Evolutionary conservation across 2,888 invertebrate species (phyloP), one percentile per base, ranked within the genome.

Genomic region (Synanthedon tipuliformis): DNA sequence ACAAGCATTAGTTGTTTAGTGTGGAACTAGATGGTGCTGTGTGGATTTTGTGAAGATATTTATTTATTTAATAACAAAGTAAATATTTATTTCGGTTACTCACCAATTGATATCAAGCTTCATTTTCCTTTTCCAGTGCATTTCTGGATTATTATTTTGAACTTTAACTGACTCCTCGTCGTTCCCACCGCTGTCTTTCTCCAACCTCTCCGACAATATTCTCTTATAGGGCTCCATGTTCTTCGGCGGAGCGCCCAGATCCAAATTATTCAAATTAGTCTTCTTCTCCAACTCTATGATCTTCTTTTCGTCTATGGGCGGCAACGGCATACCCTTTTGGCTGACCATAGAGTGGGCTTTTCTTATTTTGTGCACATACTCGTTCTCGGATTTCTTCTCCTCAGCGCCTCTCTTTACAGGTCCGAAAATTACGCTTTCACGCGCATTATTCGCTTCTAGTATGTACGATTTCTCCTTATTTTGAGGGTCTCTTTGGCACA

Each of bases 391-490:
- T 48, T 75, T 75, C 23, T 66, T 61, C 1, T 67, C 71, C 11
- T 61, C 49, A 10, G 0, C 64, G 61, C 54, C 66, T 45, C 48
- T 18, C 50, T 34, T 15, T 1, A 68, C 48, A 75, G 81, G 50
- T 8, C 75, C 83, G 5, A 86, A 85, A 18, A 88, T 88, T 4
- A 88, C 88, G 57, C 88, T 88, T 54, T 85, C 76, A 1, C 88
- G 67, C 1, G 83, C 81, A 55, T 78, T 79, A 57, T 88, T 88
- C 1, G 87, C 88, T 51, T 83, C 82, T 16, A 88, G 60, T 40
- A 88, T 88, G 45, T 79, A 80, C 5, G 83, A 78, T 54, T 78
- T 81, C 57, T 84, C 79, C 11, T 77, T 59, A 41, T 52, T 56
- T 34, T 51, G 54, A 18, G 51, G 53, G 15, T 50, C 52, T 12